phyloP scores from a whole-genome alignment of 2,113 vertebrate species.

The Formicarius rufipectus region DNA sequence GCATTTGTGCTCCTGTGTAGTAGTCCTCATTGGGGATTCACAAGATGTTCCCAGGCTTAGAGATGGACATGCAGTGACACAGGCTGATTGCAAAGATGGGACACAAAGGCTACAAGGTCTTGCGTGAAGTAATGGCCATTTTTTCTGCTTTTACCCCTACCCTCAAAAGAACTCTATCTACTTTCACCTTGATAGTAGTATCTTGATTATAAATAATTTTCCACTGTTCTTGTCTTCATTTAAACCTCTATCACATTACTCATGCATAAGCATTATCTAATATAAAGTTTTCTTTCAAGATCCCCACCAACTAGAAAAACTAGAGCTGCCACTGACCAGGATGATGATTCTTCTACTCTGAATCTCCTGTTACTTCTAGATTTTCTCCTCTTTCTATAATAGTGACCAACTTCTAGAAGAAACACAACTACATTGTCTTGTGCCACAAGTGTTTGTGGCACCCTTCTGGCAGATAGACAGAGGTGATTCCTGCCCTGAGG shows the following conservation, averaged over 20 bases:
- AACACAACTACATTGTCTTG: not conserved
- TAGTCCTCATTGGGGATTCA: not conserved
- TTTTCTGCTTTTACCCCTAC: not conserved
- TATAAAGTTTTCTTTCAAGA: not conserved
- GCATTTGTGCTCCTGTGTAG: not conserved
- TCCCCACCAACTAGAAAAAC: not conserved
- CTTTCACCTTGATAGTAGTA: not conserved
- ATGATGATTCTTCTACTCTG: not conserved
- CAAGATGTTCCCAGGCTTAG: not conserved
- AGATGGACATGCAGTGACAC: not conserved
- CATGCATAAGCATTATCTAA: accelerated
- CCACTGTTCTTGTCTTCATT: not conserved
- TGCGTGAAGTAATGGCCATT: not conserved
- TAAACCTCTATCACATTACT: not conserved
- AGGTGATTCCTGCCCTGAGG: not conserved
- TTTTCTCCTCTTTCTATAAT: not conserved
- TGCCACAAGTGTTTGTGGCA: not conserved
- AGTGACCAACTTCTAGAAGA: not conserved
- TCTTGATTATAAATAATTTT: not conserved
- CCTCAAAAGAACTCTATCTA: not conserved
- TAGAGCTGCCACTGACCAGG: not conserved
- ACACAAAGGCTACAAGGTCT: not conserved
- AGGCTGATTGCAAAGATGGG: not conserved
- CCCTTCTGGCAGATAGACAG: not conserved
- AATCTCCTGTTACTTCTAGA: not conserved